A percentile compares a stretch with the other conserved stretches of the same genome.
Evolutionary conservation across 2,888 invertebrate species (phyloP).

Genomic region (Mystacides longicornis): DNA sequence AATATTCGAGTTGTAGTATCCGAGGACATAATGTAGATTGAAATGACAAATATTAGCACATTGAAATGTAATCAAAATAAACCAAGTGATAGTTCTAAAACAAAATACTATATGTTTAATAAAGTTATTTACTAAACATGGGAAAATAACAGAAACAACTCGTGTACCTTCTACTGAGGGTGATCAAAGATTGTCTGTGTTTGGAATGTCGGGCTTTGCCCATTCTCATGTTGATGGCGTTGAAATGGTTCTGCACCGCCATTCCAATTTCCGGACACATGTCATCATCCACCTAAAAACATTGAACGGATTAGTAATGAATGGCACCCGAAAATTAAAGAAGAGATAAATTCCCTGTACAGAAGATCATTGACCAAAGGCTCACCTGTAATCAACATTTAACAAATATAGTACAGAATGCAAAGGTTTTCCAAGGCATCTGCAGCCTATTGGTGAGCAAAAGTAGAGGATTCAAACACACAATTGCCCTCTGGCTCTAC

Average conservation of each 20-base stretch:
- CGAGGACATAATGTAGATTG: too few relatives aligned
- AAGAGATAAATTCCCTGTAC: too few relatives aligned
- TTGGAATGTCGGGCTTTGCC: slow-evolving; percentile 68
- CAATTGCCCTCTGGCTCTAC: too few relatives aligned
- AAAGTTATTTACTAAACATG: background rate
- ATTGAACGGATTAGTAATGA: too few relatives aligned
- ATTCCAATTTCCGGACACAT: slow-evolving; percentile 78
- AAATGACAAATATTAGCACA: background rate
- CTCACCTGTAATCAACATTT: too few relatives aligned
- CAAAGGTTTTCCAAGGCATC: too few relatives aligned
- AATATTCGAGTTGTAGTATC: too few relatives aligned
- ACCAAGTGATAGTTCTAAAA: background rate
- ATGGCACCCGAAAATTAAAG: too few relatives aligned
- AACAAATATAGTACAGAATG: too few relatives aligned
- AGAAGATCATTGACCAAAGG: too few relatives aligned
- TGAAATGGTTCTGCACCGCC: slow-evolving; percentile 84
- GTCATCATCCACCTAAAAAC: slow-evolving; percentile 68
- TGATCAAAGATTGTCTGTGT: slow-evolving; percentile 79
- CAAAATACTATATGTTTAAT: background rate
- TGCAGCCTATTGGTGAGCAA: too few relatives aligned
- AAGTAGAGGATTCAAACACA: too few relatives aligned
- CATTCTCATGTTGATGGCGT: slow-evolving; percentile 72
- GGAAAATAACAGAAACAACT: background rate
- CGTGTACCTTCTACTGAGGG: slow-evolving; percentile 62
- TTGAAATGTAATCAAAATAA: background rate